Conservation (phyloP, 2,113 vertebrate genomes). For the Sinocyclocheilus anshuiensis region DNA sequence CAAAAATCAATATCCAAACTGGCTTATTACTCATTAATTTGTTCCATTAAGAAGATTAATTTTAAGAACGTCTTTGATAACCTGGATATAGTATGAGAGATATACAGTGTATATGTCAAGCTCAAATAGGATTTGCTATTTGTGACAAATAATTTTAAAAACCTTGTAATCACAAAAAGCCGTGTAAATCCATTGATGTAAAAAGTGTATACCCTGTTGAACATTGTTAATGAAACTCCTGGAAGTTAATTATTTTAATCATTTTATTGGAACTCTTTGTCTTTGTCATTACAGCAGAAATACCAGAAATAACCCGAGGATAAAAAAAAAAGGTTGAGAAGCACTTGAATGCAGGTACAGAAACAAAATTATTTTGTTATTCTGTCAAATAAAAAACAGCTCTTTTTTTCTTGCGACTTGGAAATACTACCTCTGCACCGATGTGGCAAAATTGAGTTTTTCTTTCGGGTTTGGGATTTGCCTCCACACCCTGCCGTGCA, state of each 20-base stretch:
- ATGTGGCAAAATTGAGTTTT: neutral
- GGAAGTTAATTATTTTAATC: neutral
- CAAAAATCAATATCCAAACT: neutral
- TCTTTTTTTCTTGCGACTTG: neutral
- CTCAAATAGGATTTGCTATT: neutral
- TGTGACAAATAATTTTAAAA: neutral
- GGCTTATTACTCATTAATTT: neutral
- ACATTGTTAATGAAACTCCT: neutral
- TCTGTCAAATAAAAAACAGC: neutral
- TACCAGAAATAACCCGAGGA: neutral
- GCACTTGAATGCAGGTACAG: neutral
- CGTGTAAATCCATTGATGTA: neutral
- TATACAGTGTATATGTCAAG: neutral
- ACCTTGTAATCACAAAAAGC: neutral
- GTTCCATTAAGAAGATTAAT: neutral
- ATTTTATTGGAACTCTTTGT: neutral
- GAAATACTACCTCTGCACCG: neutral
- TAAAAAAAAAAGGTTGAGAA: neutral
- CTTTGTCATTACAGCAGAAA: neutral
- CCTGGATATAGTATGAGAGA: no score
- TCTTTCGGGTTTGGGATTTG: neutral
- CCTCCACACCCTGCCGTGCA: neutral
- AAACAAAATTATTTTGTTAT: neutral
- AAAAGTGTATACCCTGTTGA: neutral
- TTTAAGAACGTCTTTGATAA: neutral